Percentiles rank a stretch among this genome's conserved stretches.
phyloP scores from a whole-genome alignment of 2,888 invertebrate genomes.

The Synergus laeviventris region DNA sequence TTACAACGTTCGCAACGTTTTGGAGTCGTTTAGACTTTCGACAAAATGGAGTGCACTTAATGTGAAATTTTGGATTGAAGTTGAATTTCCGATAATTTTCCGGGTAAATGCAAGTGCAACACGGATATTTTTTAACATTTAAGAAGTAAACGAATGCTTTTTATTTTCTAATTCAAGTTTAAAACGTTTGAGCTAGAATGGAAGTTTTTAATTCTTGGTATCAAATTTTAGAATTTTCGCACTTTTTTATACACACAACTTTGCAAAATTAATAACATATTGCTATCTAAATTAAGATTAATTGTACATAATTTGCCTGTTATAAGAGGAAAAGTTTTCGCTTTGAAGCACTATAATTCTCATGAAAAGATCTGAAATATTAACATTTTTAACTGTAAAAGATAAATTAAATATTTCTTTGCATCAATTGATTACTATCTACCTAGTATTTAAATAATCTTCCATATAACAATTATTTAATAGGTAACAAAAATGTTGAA shows the following conservation, averaged over 20 bases:
- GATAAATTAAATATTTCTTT: background rate
- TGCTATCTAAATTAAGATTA: background rate
- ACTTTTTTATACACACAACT: background rate
- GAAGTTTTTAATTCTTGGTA: too few relatives aligned
- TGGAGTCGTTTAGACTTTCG: too few relatives aligned
- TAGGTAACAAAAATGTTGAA: background rate
- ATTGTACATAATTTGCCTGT: background rate
- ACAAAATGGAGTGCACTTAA: too few relatives aligned
- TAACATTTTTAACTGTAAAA: background rate
- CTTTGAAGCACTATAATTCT: background rate
- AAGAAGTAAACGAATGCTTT: too few relatives aligned
- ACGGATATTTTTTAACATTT: too few relatives aligned
- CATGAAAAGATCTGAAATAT: background rate
- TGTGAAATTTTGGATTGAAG: too few relatives aligned
- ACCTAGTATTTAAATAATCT: background rate
- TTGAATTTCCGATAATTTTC: too few relatives aligned
- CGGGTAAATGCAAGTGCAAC: too few relatives aligned
- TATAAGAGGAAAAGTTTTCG: background rate
- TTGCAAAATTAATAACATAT: background rate
- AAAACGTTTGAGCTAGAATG: too few relatives aligned
- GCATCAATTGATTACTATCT: background rate
- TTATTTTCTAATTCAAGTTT: too few relatives aligned
- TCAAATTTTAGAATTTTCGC: too few relatives aligned
- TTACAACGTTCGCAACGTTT: too few relatives aligned
- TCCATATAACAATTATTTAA: background rate